Evolutionary conservation across 1,140 invertebrate genomes (phyloP).

Genomic region (Maniola jurtina): DNA sequence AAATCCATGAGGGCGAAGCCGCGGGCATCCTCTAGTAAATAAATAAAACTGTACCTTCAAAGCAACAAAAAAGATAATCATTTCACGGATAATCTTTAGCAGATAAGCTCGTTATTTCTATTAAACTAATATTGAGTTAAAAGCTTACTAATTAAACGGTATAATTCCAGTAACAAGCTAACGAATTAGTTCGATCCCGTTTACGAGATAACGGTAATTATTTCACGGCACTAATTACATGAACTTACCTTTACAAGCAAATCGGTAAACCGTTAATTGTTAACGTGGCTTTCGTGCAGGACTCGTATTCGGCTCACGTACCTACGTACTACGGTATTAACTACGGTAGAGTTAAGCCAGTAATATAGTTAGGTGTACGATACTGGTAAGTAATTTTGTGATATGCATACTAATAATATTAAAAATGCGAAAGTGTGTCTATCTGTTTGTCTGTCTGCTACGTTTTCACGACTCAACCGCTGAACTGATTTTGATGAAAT

Average conservation of each 20-base stretch:
- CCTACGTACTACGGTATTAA: constrained; percentile 5
- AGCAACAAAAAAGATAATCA: no score
- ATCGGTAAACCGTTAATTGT: constrained; percentile 3
- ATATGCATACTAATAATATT: no score
- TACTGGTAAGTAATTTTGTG: not conserved
- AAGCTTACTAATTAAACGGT: not conserved
- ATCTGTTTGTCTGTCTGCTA: no score
- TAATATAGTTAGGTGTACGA: not conserved
- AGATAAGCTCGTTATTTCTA: not conserved
- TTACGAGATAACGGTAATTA: not conserved
- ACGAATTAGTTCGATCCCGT: not conserved
- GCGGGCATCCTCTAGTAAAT: no score
- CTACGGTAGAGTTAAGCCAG: not conserved
- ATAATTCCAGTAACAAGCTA: not conserved
- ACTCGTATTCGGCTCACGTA: not conserved
- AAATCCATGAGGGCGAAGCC: no score
- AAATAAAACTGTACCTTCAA: no score
- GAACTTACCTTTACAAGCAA: constrained; percentile 8
- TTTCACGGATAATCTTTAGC: not conserved
- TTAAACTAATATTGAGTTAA: not conserved
- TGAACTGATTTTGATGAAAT: no score
- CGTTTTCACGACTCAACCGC: no score
- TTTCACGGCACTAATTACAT: not conserved
- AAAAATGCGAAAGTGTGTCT: no score
- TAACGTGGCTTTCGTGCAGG: not conserved